Base-by-base conservation (phyloP, 2,888 invertebrate species). In the Phengaris arion region DNA sequence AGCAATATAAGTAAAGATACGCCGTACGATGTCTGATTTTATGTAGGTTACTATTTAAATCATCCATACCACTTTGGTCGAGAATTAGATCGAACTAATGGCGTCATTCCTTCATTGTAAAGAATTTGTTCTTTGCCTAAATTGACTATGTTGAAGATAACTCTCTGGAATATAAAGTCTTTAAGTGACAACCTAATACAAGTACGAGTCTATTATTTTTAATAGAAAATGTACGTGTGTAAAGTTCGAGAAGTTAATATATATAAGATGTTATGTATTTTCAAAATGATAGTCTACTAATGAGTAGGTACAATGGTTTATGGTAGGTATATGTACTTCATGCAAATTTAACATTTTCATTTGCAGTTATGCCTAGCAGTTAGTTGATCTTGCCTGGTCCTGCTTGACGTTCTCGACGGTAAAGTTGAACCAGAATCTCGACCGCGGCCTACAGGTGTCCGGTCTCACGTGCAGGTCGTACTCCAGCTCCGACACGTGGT, bases 391-490 rank as follows among this genome's bases (percentile, higher is more conserved):
- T 73, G 97, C 97, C 95, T 99, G 99, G 87, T 99, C 98, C 78
- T 96, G 95, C 82, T 96, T 97, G 0, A 98, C 98, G 87, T 99
- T 99, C 87, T 99, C 99, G 57, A 99, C 99, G 0, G 98, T 98
- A 86, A 99, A 99, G 92, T 99, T 98, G 90, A 99, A 99, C 99
- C 99, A 99, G 81, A 99, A 96, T 73, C 99, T 94, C 79, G 97
- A 96, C 69, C 98, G 95, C 0, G 99, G 98, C 86, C 98, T 97
- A 88, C 99, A 98, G 0, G 99, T 99, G 88, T 99, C 99, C 0
- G 99, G 99, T 68, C 99, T 94, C 76, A 99, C 96, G 90, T 97
- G 99, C 74, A 99, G 94, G 91, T 99, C 99, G 89, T 99, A 99
- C 88, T 99, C 99, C 85, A 96, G 96, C 83, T 99, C 99, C 7